Conservation (phyloP, 1,140 invertebrate genomes). For the Eupristina koningsbergeri region DNA sequence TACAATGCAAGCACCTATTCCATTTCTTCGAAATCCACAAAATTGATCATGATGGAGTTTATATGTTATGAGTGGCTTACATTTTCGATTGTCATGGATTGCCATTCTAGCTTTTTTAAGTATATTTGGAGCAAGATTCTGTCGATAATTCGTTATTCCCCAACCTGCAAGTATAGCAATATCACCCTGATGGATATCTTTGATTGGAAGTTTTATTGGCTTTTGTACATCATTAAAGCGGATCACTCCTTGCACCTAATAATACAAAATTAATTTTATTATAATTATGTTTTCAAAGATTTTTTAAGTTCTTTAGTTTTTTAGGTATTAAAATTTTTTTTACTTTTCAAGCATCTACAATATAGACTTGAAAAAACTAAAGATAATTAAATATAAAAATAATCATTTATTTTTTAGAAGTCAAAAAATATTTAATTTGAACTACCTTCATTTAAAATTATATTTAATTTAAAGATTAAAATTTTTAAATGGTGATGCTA, state of each 20-base stretch:
- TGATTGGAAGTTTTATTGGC: neutral
- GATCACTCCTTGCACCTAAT: neutral
- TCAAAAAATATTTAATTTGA: no score
- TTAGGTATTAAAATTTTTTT: no score
- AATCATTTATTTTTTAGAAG: no score
- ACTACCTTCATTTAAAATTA: no score
- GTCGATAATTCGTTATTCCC: neutral
- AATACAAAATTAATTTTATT: neutral
- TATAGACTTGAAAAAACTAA: no score
- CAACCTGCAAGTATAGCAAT: neutral
- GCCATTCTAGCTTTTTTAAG: neutral
- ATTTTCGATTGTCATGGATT: neutral
- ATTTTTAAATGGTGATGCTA: no score
- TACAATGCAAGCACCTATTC: slow-evolving; percentile 8
- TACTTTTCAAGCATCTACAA: no score
- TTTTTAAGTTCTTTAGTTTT: no score
- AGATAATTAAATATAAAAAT: no score
- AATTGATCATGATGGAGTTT: neutral
- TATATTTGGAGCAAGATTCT: neutral
- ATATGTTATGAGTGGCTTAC: neutral
- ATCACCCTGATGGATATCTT: neutral
- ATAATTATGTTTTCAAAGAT: neutral
- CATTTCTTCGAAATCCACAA: neutral
- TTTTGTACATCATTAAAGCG: neutral
- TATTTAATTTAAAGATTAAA: no score